phyloP scores from a whole-genome alignment of 92 coral and sea anemone species.

The Zoanthus sociatus region DNA sequence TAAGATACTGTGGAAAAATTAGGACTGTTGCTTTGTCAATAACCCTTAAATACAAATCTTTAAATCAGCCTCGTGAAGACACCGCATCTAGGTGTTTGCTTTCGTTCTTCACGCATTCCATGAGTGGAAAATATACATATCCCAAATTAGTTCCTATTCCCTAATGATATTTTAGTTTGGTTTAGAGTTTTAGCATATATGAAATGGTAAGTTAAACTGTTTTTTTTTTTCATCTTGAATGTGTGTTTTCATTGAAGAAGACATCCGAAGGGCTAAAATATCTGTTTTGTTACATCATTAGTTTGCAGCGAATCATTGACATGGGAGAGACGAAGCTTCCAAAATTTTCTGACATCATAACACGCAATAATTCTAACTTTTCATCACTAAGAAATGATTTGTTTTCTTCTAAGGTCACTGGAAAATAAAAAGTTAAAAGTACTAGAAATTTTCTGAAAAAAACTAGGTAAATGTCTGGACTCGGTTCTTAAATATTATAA shows the following conservation, averaged over 20 bases:
- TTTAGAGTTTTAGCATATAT: not conserved
- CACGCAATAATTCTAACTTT: conserved; percentile 75
- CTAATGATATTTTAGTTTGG: not conserved
- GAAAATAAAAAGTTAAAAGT: conserved; percentile 13
- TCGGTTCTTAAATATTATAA: not conserved
- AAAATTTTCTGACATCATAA: conserved; percentile 81
- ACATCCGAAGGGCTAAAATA: conserved; percentile 50
- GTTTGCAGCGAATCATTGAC: conserved; percentile 34
- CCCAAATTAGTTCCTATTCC: not conserved
- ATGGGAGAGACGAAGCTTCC: conserved; percentile 42
- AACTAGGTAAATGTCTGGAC: not conserved
- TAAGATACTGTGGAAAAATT: not conserved
- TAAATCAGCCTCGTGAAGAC: not conserved
- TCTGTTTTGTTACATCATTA: conserved; percentile 70
- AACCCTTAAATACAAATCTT: not conserved
- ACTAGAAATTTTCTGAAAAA: not conserved
- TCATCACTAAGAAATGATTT: conserved; percentile 32
- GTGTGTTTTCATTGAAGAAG: not conserved
- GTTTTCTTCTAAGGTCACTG: conserved; percentile 54
- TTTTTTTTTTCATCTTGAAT: not conserved
- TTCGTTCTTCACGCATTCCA: conserved; percentile 32
- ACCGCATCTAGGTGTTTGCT: not conserved
- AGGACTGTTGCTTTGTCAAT: not conserved
- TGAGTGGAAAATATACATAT: not conserved
- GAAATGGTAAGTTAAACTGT: not conserved